These are phyloP conservation scores for Ganaspis brasiliensis DNA, from an alignment of 2,888 invertebrate genomes.

Conservation along the genomic window DNA sequence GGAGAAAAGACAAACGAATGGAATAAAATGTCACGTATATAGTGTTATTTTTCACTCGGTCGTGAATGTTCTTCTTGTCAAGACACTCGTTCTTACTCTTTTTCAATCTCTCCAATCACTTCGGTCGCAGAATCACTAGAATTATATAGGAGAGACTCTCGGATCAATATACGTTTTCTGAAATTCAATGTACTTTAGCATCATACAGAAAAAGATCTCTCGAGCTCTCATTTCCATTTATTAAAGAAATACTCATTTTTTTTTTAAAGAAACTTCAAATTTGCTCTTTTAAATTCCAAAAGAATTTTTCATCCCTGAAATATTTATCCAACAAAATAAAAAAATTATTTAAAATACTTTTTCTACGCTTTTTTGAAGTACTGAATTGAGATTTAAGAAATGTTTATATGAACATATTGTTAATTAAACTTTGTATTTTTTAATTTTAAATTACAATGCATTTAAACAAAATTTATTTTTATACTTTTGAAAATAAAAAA, in stretches of 20 bases:
- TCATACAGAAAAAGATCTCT: neutral
- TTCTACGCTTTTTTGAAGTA: no score
- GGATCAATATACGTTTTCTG: constrained; percentile 18
- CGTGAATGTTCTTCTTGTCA: constrained; percentile 28
- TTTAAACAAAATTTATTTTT: no score
- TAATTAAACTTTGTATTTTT: no score
- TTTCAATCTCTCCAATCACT: constrained; percentile 28
- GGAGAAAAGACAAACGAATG: constrained; percentile 2
- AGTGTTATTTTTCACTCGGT: constrained; percentile 29
- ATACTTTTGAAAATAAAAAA: no score
- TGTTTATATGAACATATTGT: no score
- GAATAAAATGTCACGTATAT: neutral
- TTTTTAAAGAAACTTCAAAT: neutral
- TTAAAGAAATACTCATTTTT: neutral
- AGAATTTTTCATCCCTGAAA: no score
- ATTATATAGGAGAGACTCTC: constrained; percentile 17
- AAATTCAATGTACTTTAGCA: constrained; percentile 30
- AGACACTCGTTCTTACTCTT: neutral
- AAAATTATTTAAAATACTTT: no score
- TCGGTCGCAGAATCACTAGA: constrained; percentile 11
- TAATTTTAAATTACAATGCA: no score
- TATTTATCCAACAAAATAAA: no score
- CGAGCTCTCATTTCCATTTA: neutral
- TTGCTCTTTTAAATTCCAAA: neutral
- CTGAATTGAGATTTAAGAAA: no score